Base-by-base conservation (phyloP, 2,113 vertebrate species). In the Ceratotherium simum region DNA sequence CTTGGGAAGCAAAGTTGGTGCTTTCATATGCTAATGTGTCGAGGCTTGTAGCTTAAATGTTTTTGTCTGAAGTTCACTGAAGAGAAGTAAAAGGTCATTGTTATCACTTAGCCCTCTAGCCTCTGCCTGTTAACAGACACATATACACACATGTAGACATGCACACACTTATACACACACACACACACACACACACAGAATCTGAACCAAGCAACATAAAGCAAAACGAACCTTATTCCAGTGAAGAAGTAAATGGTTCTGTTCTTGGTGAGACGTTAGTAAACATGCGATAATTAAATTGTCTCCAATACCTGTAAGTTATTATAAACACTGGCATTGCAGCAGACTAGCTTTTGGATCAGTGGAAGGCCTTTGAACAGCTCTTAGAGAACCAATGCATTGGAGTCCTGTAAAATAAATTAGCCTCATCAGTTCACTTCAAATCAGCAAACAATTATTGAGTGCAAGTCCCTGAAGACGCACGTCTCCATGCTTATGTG, bases 351-450 rank as follows among this genome's bases (percentile, higher is more conserved):
- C 23, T 73, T 90, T 94, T 60, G 94, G 79, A 86, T 86, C 48
- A 42, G 18, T 67, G 81, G 56, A 76, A 54, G 67, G 86, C 23
- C 82, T 96, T 97, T 83, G 86, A 75, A 60, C 11, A 5, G 86
- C 81, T 78, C 9, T 90, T 64, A 96, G 56, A 80, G 83, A 86
- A 58, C 78, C 25, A 29, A 6, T 64, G 62, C 97, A 90, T 17
- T 10, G 73, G 94, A 92, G 90, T 64, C 62, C 91, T 82, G 90
- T 95, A 89, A 97, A 97, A 83, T 82, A 94, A 89, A 95, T 96
- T 88, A 75, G 80, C 79, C 92, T 93, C 92, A 89, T 96, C 84
- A 72, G 29, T 95, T 97, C 70, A 39, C 58, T 86, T 95, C 90
- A 95, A 62, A 81, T 95, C 90, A 97, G 93, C 93, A 93, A 96